phyloP scores from a whole-genome alignment of 1,140 invertebrate species.

The Melipona quadrifasciata region DNA sequence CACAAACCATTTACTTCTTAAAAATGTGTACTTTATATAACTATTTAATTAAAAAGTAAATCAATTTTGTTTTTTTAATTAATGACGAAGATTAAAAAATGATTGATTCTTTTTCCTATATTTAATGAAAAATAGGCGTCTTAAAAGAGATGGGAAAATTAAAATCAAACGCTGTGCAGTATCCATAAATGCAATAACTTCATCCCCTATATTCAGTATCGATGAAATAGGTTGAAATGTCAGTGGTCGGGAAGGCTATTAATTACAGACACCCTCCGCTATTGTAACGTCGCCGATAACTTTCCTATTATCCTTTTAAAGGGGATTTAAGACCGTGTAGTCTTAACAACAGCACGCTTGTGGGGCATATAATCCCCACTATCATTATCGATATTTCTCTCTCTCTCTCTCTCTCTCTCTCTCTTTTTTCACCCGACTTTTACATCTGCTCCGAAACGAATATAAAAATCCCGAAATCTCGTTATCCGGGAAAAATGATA shows the following conservation, averaged over 20 bases:
- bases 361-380: slow-evolving; percentile 18
- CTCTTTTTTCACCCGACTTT: background rate
- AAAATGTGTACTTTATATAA: background rate
- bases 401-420: background rate
- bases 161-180: background rate
- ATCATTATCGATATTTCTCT: background rate
- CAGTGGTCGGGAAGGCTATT: slow-evolving; percentile 62
- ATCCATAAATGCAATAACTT: slow-evolving; percentile 27
- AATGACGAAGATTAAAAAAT: background rate
- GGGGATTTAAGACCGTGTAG: slow-evolving; percentile 60
- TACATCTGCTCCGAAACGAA: slow-evolving; percentile 23
- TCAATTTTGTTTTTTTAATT: no score
- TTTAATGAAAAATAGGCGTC: background rate
- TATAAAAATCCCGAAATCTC: slow-evolving; percentile 2
- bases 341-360: slow-evolving; percentile 9
- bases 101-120: background rate
- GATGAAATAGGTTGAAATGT: slow-evolving; percentile 53
- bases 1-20: slow-evolving; percentile 3
- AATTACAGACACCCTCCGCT: slow-evolving; percentile 66
- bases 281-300: slow-evolving; percentile 63
- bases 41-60: background rate
- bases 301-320: slow-evolving; percentile 70
- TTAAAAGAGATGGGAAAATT: background rate
- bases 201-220: slow-evolving; percentile 1
- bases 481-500: slow-evolving; percentile 21